Evolutionary conservation across 2,888 invertebrate species (phyloP), one percentile per base, ranked within the genome.

Genomic region (Drosophila paracracens): DNA sequence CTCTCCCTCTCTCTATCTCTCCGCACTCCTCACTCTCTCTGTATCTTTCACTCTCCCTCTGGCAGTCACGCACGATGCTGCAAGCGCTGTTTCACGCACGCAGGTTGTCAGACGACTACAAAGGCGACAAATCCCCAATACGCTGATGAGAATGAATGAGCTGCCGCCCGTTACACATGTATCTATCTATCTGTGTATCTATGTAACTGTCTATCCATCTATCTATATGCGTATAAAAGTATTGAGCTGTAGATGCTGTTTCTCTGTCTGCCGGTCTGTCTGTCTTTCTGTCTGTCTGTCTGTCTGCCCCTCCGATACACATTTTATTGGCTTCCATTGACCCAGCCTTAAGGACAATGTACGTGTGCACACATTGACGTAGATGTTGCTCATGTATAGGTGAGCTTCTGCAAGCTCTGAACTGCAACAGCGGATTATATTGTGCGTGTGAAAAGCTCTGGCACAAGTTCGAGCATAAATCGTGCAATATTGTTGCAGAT

Each of bases 111-210:
- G 81, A 56, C 77, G 75, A 70, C 63, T 82, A 66, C 80, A 81
- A 77, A 70, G 77, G 83, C 88, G 86, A 79, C 83, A 85, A 85
- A 85, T 85, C 85, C 85, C 87, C 85, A 81, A 78, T 81, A 80
- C 89, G 83, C 85, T 88, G 89, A 85, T 88, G 88, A 85, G 87
- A 85, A 85, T 88, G 83, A 83, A 85, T 88, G 88, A 87, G 82
- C 73, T 70, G 75, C 54, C 61, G 54, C 43, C 69, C 71, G 53
- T 59, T 63, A 68, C 75, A 72, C 52, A 72, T 74, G 57, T 63
- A 62, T 60, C 61, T 60, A 29, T 61, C 51, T 31, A 58, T 52
- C 68, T 25, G 59, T 25, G 48, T 61, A 53, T 59, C 64, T 46
- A 8, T 48, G 33, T 25, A 21, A n/a, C 40, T 36, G 21, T 29